Evolutionary conservation across 2,888 invertebrate genomes (phyloP).

Genomic region (Drosophila sordidapex): DNA sequence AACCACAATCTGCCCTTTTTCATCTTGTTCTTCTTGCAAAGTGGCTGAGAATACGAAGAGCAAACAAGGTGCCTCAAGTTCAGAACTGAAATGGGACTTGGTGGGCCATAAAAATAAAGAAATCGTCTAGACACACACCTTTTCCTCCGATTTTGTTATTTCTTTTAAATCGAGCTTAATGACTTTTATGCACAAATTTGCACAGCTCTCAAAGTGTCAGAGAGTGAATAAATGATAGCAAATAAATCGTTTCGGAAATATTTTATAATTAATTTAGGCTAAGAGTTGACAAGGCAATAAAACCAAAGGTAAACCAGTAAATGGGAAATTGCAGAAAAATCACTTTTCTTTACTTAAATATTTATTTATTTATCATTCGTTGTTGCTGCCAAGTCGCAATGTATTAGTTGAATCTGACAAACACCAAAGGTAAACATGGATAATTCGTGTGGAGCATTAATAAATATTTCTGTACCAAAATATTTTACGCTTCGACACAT

Average conservation of each 20-base stretch:
- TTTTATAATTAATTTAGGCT: conserved; percentile 5
- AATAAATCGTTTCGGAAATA: conserved; percentile 7
- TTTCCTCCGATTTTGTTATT: conserved; percentile 1
- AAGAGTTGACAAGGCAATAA: neutral
- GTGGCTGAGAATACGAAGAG: conserved; percentile 24
- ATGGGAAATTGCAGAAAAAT: neutral
- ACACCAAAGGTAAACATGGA: neutral
- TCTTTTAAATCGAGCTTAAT: conserved; percentile 6
- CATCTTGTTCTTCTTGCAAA: conserved; percentile 14
- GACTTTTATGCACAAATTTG: conserved; percentile 23
- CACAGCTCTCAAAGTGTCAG: conserved; percentile 10
- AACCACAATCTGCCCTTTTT: conserved; percentile 13
- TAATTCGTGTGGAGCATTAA: too few species aligned
- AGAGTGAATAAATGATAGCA: neutral
- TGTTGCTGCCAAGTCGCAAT: neutral
- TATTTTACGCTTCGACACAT: neutral
- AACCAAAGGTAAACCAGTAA: neutral
- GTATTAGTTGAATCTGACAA: neutral
- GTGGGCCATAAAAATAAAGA: neutral
- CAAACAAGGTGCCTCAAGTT: conserved; percentile 3
- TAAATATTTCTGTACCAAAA: neutral
- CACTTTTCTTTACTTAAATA: neutral
- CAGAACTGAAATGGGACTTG: conserved; percentile 5
- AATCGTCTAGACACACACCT: conserved; percentile 32
- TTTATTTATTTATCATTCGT: neutral